Percentiles rank a stretch among this genome's conserved stretches.
phyloP scores from a whole-genome alignment of 2,113 vertebrate genomes.

The Lepidothrix coronata region DNA sequence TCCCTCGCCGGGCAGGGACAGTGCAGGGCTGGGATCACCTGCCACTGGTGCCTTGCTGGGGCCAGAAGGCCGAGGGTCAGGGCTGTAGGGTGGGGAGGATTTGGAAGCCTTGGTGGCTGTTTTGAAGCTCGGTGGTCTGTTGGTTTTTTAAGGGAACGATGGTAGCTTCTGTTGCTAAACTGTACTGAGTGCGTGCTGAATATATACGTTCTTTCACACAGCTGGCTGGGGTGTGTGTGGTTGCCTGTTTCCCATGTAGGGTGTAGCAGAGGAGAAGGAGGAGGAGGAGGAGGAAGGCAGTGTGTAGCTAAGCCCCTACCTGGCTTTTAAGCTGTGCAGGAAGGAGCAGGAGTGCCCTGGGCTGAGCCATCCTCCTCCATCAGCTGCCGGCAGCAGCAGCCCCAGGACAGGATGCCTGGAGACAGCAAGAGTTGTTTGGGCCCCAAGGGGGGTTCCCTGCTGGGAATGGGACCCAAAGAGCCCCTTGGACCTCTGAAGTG shows the following conservation, averaged over 20 bases:
- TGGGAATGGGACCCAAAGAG: background rate
- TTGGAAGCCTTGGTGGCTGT: background rate
- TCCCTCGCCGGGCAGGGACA: background rate
- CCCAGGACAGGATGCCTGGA: background rate
- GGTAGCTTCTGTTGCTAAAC: constrained; percentile 50
- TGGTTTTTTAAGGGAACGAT: background rate
- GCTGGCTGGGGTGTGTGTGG: constrained; percentile 55
- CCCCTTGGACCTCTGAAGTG: background rate
- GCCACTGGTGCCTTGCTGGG: background rate
- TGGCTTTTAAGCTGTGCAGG: background rate
- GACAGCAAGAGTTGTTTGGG: background rate
- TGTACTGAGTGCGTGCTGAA: constrained; percentile 58
- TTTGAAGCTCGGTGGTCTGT: background rate
- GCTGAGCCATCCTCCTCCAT: background rate
- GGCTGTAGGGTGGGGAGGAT: background rate
- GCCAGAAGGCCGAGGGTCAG: background rate
- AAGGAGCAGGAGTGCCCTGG: background rate
- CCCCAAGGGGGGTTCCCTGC: background rate
- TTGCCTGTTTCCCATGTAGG: background rate
- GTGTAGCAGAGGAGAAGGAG: background rate
- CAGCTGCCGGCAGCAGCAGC: background rate
- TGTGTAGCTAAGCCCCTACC: background rate
- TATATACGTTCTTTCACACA: constrained; percentile 51
- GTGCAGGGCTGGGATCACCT: accelerated
- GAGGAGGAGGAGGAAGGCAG: background rate